Conservation (phyloP, 2,113 vertebrate genomes). For the Etheostoma spectabile region DNA sequence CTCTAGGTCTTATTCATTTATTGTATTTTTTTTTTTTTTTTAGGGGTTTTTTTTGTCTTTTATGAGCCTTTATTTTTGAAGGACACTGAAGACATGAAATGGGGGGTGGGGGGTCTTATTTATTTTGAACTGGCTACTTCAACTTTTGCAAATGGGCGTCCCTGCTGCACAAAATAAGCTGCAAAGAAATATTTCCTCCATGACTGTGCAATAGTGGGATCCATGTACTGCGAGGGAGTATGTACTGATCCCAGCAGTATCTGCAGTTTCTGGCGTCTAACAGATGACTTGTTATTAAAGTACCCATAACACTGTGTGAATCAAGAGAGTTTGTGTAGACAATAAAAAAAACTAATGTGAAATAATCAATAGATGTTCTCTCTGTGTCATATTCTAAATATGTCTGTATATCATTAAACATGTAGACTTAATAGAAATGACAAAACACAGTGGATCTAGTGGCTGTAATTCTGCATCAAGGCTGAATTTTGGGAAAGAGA, state of each 20-base stretch:
- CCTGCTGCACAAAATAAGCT: no score
- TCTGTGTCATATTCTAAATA: not conserved
- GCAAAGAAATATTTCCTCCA: constrained; percentile 32
- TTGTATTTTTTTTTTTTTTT: no score
- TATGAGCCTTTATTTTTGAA: no score
- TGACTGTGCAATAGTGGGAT: constrained; percentile 17
- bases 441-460: no score
- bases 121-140: constrained; percentile 42
- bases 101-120: no score
- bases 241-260: not conserved
- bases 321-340: not conserved
- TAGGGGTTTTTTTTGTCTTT: no score
- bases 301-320: not conserved
- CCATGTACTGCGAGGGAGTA: not conserved
- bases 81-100: no score
- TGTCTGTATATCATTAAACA: not conserved
- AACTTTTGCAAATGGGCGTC: no score
- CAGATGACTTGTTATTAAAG: not conserved
- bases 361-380: not conserved
- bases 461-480: no score
- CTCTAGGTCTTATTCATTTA: constrained; percentile 31
- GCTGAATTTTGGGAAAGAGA: no score
- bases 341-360: constrained; percentile 5
- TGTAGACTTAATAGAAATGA: not conserved
- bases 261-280: not conserved